Conservation (phyloP, 1,140 invertebrate genomes). For the Drosophila mauritiana region DNA sequence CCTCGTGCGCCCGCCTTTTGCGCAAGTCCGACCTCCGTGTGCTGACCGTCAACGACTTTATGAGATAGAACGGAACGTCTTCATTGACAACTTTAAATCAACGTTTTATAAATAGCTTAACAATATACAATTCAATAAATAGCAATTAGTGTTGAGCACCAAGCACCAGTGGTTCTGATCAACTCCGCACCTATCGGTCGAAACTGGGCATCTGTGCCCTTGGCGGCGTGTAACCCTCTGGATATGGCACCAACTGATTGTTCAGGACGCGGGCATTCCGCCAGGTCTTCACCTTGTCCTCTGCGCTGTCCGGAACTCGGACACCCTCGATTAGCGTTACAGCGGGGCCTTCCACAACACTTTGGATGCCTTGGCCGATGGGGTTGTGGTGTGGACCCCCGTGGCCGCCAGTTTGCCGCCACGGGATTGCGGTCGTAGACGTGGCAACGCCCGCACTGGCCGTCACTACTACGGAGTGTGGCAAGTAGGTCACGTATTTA, state of each 20-base stretch:
- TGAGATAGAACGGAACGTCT: conserved; percentile 33
- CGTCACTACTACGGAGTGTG: conserved; percentile 68
- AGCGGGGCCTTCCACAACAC: conserved; percentile 73
- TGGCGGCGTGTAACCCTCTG: conserved; percentile 88
- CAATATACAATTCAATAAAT: conserved; percentile 73
- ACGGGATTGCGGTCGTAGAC: conserved; percentile 1
- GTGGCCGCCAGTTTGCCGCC: conserved; percentile 15
- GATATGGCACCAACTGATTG: conserved; percentile 89
- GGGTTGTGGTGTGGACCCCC: conserved; percentile 61
- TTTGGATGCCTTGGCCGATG: conserved; percentile 70
- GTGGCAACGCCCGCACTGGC: conserved; percentile 56
- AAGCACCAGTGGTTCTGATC: conserved; percentile 9
- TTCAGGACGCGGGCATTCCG: conserved; percentile 94
- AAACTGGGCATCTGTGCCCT: conserved; percentile 85
- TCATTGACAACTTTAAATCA: conserved; percentile 61
- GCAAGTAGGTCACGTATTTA: conserved; percentile 67
- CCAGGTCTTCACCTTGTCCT: conserved; percentile 91
- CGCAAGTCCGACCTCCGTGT: conserved; percentile 67
- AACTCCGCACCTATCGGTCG: conserved; percentile 57
- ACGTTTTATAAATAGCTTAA: conserved; percentile 75
- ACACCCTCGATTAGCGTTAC: conserved; percentile 91
- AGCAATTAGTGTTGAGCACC: conserved; percentile 40
- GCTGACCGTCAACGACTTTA: conserved; percentile 75
- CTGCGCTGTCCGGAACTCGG: conserved; percentile 92
- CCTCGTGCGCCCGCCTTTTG: conserved; percentile 49